Base-by-base conservation (phyloP, 2,113 vertebrate genomes). In the Amia ocellicauda region DNA sequence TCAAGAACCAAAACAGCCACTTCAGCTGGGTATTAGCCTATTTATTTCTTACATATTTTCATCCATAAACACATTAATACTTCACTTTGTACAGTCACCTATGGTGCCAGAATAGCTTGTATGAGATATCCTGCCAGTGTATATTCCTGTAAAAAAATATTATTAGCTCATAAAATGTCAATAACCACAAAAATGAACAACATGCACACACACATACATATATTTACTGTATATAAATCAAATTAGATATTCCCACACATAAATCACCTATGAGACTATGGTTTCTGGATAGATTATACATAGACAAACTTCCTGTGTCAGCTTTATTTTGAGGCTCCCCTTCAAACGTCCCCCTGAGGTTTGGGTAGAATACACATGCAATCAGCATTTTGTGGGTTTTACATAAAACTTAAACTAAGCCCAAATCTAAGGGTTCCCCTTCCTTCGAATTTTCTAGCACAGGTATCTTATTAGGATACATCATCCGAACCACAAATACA, bases 1-100 rank as follows among this genome's bases (percentile, higher is more conserved):
- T 68, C 69, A 71, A 69, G 69, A 75, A 66, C 59, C 64, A 64
- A 66, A 24, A 64, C 64, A 69, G 70, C 73, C 72, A 72, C 70
- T 73, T 75, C 78, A 70, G 63, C 71, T 42, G 61, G 42, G 66
- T 43, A 52, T 72, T 69, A 73, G 64, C 75, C 72, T 67, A 69
- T 64, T 78, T 80, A 42, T 41, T 26, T 42, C 7, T 8, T 42
- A 42, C 40, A 42, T 42, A 8, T 42, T 42, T 42, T 13, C 40
- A 42, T 42, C 7, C 7, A 13, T 13, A 42, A 42, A 13, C 40
- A 13, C n/a, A n/a, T n/a, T 42, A 42, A 42, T 42, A 7, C 40
- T 42, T 13, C 40, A 42, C 40, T 42, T 8, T 8, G 13, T 42
- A 13, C 7, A 42, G 40, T 8, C 7, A 8, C 7, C 7, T 8